These are phyloP conservation scores for Oreochromis mossambicus DNA, from an alignment of 2,797 vertebrate species.

Conservation along the genomic window DNA sequence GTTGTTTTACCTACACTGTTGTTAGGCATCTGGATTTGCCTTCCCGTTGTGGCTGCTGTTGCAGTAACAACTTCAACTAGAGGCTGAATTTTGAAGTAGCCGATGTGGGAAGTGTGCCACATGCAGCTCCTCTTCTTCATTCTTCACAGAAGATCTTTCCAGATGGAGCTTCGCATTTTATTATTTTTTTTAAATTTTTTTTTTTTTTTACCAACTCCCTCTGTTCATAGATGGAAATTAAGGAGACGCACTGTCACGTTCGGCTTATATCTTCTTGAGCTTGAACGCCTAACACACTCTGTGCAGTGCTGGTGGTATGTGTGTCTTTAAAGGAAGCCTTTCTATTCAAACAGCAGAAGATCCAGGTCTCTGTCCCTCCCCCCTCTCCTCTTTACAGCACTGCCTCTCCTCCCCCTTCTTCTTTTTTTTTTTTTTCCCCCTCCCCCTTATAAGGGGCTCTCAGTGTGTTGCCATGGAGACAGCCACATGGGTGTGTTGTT, in stretches of 20 bases:
- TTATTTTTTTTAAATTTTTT: background rate
- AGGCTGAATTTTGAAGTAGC: constrained; percentile 49
- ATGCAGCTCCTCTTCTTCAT: constrained; percentile 1
- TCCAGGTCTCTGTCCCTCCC: constrained; percentile 15
- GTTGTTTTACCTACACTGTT: background rate
- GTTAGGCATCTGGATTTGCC: constrained; percentile 47
- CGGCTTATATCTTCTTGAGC: constrained; percentile 16
- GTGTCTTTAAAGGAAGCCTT: constrained; percentile 55
- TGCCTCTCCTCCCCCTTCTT: background rate
- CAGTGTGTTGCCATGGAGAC: constrained; percentile 84
- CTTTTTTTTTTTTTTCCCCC: background rate
- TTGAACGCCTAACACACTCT: constrained; percentile 32
- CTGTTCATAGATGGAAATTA: constrained; percentile 55
- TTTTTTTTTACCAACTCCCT: constrained; percentile 48
- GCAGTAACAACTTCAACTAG: constrained; percentile 56
- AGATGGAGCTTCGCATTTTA: constrained; percentile 44
- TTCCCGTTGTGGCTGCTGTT: constrained; percentile 18
- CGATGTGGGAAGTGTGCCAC: constrained; percentile 1
- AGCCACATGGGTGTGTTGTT: constrained; percentile 97
- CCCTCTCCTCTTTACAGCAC: constrained; percentile 50
- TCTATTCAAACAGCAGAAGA: constrained; percentile 52
- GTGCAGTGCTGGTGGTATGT: constrained; percentile 25
- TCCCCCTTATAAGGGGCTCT: constrained; percentile 50
- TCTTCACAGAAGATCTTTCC: constrained; percentile 67
- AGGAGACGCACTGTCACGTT: constrained; percentile 1